These are phyloP conservation scores for Aleadryas rufinucha DNA, from an alignment of 2,113 vertebrate genomes.

Conservation along the genomic window DNA sequence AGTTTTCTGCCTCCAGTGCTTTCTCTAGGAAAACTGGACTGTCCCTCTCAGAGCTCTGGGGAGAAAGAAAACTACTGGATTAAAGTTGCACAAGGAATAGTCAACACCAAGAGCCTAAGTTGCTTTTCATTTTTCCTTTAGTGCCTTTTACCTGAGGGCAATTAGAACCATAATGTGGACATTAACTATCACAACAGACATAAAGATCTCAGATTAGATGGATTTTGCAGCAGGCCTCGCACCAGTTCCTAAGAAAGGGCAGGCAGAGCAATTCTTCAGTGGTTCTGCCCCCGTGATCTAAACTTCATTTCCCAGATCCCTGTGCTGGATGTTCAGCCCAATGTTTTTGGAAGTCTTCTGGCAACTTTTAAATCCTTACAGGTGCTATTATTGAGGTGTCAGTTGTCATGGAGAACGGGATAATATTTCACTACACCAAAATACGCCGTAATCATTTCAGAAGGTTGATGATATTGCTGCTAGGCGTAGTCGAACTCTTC, in stretches of 20 bases:
- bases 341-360: background rate
- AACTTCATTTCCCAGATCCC: background rate
- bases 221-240: background rate
- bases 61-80: background rate
- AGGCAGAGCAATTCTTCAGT: background rate
- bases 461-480: constrained; percentile 12
- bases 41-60: background rate
- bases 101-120: background rate
- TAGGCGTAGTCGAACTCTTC: constrained; percentile 1
- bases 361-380: constrained; percentile 6
- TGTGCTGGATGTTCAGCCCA: background rate
- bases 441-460: background rate
- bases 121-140: background rate
- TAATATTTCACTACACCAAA: constrained; percentile 26
- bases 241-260: background rate
- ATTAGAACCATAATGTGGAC: background rate
- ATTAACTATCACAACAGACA: background rate
- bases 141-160: background rate
- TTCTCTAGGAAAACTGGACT: background rate
- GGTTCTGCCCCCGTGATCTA: background rate
- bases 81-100: background rate
- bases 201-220: background rate
- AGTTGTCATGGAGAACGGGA: background rate
- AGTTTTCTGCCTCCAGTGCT: background rate
- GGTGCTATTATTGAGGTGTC: constrained; percentile 13